A percentile compares a stretch with the other conserved stretches of the same genome.
These are phyloP conservation scores for Talpa occidentalis DNA, from an alignment of 2,113 vertebrate genomes.

Conservation along the genomic window DNA sequence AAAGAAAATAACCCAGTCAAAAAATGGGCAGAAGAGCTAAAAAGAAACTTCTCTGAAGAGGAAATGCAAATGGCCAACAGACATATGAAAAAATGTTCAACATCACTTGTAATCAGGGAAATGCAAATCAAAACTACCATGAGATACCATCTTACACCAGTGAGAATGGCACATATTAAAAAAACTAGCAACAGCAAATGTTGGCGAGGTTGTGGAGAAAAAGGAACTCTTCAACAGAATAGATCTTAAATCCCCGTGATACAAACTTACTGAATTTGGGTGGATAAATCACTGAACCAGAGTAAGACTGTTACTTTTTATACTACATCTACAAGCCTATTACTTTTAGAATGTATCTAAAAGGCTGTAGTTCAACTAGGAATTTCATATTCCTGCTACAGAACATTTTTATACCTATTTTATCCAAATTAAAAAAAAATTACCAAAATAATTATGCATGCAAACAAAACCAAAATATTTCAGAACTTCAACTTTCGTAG, in stretches of 20 bases:
- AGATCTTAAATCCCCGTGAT: not conserved
- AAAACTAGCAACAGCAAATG: no score
- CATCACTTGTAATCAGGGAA: no score
- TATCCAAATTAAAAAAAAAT: not conserved
- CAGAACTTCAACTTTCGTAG: conserved; percentile 10
- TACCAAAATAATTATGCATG: conserved; percentile 18
- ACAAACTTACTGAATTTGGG: not conserved
- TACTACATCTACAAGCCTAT: not conserved
- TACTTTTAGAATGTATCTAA: not conserved
- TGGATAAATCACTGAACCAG: not conserved
- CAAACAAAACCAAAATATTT: conserved; percentile 42
- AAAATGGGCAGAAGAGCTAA: no score
- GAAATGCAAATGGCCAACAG: no score
- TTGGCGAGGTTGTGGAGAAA: no score
- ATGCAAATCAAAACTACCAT: no score
- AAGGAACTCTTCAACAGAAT: not conserved
- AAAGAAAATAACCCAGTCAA: no score
- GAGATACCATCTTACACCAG: no score
- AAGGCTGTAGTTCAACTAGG: not conserved
- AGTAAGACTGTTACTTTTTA: no score
- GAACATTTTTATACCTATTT: not conserved
- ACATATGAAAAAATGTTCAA: no score
- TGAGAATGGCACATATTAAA: no score
- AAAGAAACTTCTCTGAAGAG: no score
- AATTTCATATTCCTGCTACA: not conserved